Evolutionary conservation across 2,888 invertebrate species (phyloP), one percentile per base, ranked within the genome.

Genomic region (Lochmaea capreae): DNA sequence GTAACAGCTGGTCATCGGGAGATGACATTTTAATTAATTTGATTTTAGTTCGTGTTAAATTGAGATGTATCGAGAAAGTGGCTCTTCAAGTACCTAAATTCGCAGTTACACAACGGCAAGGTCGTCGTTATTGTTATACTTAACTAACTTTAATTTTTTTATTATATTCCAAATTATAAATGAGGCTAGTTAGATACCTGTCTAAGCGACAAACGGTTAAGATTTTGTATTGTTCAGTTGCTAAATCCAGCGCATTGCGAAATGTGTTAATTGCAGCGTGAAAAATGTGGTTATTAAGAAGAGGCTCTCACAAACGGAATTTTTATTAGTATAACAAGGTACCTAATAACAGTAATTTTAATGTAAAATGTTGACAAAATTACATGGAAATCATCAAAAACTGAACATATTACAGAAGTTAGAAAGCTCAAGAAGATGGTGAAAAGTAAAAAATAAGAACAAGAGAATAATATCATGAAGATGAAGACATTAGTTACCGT

Each of bases 1-100:
- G 59, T 12, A 59, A 33, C 59, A 59, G 26, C 26, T 59, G 59
- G 59, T 33, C 14, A 59, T 59, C 59, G 59, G 10, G 26, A 59
- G n/a, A 59, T 59, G 33, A 59, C 59, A 59, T 59, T 59, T 59
- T 59, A 59, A 59, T 59, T 59, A 59, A 33, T 58, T 26, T 10
- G 22, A 26, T 59, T 33, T 59, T 33, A 59, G 14, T 59, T 33
- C 14, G 33, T 33, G 59, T 59, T 26, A 59, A 59, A 59, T 59
- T 59, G 33, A 59, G 59, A 59, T 59, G 59, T 59, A 59, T 26
- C 59, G 26, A 59, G 59, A 59, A 59, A 59, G 59, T 33, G 33
- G 33, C 59, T 59, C 33, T 33, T 59, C 9, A 10, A 59, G 59
- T 33, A 33, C 33, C 33, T 33, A 59, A 59, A 59, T 59, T 59